These are phyloP conservation scores for Trichonephila clavipes DNA, from an alignment of 1,140 invertebrate species.

Conservation along the genomic window DNA sequence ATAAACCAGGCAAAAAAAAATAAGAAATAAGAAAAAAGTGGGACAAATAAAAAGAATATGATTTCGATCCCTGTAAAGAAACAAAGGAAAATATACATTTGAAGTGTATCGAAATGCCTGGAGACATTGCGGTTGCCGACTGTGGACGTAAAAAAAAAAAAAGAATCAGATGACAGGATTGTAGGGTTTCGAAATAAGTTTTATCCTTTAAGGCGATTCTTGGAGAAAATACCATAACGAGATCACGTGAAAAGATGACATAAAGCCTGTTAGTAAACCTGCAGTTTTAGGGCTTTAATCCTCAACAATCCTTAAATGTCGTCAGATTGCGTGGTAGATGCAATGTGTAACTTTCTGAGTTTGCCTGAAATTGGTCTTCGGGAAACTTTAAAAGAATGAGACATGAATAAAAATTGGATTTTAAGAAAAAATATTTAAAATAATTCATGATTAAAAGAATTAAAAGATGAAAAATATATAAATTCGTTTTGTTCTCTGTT, in stretches of 20 bases:
- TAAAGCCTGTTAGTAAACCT: conserved; percentile 62
- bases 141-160: neutral
- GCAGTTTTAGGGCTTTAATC: conserved; percentile 41
- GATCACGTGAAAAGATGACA: conserved; percentile 54
- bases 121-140: neutral
- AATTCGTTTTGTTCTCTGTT: too few relatives aligned
- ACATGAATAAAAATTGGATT: too few relatives aligned
- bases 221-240: conserved; percentile 57
- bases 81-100: conserved; percentile 6
- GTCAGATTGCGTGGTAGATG: neutral
- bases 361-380: too few relatives aligned
- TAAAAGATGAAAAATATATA: too few relatives aligned
- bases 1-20: conserved; percentile 3
- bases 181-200: conserved; percentile 18
- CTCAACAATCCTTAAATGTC: conserved; percentile 12
- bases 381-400: too few relatives aligned
- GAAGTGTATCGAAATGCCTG: neutral
- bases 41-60: neutral
- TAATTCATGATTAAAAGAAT: too few relatives aligned
- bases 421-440: too few relatives aligned
- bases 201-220: conserved; percentile 66
- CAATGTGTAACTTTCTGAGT: neutral
- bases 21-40: neutral
- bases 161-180: conserved; percentile 41
- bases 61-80: neutral